Evolutionary conservation across 1,140 invertebrate species (phyloP), one percentile per base, ranked within the genome.

Genomic region (Brachionus koreanus): DNA sequence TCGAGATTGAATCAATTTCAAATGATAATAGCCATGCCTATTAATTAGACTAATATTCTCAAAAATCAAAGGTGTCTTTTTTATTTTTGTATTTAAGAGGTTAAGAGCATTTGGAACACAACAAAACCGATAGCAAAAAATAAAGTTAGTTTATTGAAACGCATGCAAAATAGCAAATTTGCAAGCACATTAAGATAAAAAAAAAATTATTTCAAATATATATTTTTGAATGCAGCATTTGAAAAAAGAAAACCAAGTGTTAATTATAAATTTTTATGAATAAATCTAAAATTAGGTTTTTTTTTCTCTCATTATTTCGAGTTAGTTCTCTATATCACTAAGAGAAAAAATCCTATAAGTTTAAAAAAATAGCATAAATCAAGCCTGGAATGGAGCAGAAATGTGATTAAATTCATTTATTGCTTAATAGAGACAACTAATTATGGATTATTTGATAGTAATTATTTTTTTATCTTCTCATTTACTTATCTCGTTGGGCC

Each of bases 211-310:
- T 57, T 57, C 49, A 57, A 57, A 57, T 57, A 19, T 46, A 29
- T 29, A 29, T 57, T 3, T 57, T 57, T 57, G 49, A 57, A 57
- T 57, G 49, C 49, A 57, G 49, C 49, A 57, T 57, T 57, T 57
- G 49, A 13, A 57, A 57, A 57, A 57, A 57, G 49, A 29, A 29
- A 29, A n/a, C 49, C 49, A 57, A 57, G 49, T 57, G 49, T 57
- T 57, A 57, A 57, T 57, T 57, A 57, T 57, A 57, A 57, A 57
- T 57, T 57, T 57, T 57, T 57, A 57, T 57, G 49, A 57, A 57
- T 57, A 57, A 19, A 19, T 57, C 49, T 57, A 57, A 57, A 57
- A 57, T 57, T 57, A 23, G 49, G 49, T 57, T 57, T 57, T 57
- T 29, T 29, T 29, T 29, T 29, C 29, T 29, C 29, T 57, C 49